phyloP scores from a whole-genome alignment of 2,888 invertebrate species.

The Xestobium rufovillosum region DNA sequence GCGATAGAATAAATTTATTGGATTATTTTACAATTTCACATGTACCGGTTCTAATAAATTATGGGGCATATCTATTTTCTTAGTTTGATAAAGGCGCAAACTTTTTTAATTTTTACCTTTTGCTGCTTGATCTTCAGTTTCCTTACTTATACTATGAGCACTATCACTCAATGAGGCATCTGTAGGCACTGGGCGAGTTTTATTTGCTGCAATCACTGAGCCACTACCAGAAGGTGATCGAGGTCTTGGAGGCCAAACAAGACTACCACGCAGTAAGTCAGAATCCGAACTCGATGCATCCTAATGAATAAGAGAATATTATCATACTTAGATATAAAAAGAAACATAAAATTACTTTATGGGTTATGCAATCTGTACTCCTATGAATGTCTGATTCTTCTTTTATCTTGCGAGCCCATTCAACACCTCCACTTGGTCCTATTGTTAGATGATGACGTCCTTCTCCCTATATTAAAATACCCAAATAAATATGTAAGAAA shows the following conservation, averaged over 20 bases:
- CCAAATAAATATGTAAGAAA: too few relatives aligned
- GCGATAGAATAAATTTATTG: too few relatives aligned
- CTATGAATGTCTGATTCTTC: slow-evolving; percentile 41
- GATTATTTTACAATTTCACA: too few relatives aligned
- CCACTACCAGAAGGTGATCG: slow-evolving; percentile 29
- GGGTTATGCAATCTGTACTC: slow-evolving; percentile 76
- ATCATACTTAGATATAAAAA: background rate
- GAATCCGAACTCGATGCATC: slow-evolving; percentile 53
- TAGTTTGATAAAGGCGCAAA: too few relatives aligned
- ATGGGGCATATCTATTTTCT: slow-evolving; percentile 1
- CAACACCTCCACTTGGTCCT: slow-evolving; percentile 55
- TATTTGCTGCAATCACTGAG: slow-evolving; percentile 21
- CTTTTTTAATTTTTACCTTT: too few relatives aligned
- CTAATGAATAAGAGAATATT: slow-evolving; percentile 26
- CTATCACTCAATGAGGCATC: slow-evolving; percentile 50
- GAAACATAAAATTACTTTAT: slow-evolving; percentile 41
- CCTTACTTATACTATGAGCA: slow-evolving; percentile 50
- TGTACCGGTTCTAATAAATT: too few relatives aligned
- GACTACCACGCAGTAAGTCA: slow-evolving; percentile 46
- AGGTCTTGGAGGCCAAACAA: slow-evolving; percentile 41
- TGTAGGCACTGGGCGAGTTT: slow-evolving; percentile 33
- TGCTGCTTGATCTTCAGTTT: slow-evolving; percentile 46
- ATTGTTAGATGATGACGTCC: slow-evolving; percentile 51
- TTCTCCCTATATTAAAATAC: slow-evolving; percentile 31
- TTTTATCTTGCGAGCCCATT: slow-evolving; percentile 59